phyloP scores from a whole-genome alignment of 1,140 invertebrate species.

The Drosophila azteca region DNA sequence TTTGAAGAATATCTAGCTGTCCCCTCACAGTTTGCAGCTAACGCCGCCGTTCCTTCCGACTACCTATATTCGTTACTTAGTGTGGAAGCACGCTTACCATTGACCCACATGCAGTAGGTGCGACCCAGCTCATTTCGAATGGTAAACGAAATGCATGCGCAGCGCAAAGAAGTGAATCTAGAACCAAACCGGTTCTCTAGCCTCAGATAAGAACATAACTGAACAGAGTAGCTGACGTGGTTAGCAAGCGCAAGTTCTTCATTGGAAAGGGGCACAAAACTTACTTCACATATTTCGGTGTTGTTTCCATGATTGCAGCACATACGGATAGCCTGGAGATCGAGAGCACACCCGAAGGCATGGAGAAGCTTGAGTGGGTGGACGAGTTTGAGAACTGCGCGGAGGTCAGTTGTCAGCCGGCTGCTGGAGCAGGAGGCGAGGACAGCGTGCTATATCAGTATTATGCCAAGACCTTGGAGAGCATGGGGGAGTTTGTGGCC shows the following conservation, averaged over 20 bases:
- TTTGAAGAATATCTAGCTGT: no score
- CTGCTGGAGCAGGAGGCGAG: slow-evolving; percentile 23
- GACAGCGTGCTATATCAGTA: slow-evolving; percentile 83
- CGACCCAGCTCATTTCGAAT: slow-evolving; percentile 6
- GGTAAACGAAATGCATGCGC: slow-evolving; percentile 21
- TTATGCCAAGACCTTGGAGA: slow-evolving; percentile 86
- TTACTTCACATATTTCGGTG: no score
- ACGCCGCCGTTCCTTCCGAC: no score
- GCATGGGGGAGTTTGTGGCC: slow-evolving; percentile 84
- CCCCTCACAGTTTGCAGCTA: no score
- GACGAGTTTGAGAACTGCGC: slow-evolving; percentile 84
- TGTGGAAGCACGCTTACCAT: slow-evolving; percentile 6
- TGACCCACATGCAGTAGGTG: slow-evolving; percentile 26
- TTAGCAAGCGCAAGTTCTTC: no score
- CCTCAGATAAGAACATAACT: slow-evolving; percentile 16
- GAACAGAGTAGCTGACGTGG: no score
- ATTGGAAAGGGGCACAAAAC: no score
- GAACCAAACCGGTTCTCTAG: slow-evolving; percentile 37
- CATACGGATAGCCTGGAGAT: slow-evolving; percentile 82
- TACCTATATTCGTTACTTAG: neutral
- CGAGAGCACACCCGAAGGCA: slow-evolving; percentile 85
- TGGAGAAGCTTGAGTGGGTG: slow-evolving; percentile 87
- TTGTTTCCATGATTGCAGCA: slow-evolving; percentile 18
- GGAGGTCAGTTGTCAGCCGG: slow-evolving; percentile 52
- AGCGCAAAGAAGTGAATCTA: neutral